Base-by-base conservation (phyloP, 2,888 invertebrate genomes). In the Mystacides longicornis region DNA sequence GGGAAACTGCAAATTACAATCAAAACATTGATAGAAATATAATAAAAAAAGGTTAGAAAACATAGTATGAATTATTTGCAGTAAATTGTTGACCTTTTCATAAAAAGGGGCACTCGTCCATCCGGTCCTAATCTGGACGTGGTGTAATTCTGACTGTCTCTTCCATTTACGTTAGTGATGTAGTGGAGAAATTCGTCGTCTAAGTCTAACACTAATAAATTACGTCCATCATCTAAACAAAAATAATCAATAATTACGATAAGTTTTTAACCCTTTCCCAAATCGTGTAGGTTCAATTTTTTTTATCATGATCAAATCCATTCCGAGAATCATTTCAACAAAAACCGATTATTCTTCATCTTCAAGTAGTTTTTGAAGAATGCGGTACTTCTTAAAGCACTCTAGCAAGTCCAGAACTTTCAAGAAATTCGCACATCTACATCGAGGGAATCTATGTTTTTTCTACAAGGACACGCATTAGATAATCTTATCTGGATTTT, bases 1-100 rank as follows among this genome's bases (percentile, higher is more conserved):
- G 97, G 75, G 71, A 94, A 97, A 68, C 97, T 97, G 37, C 3
- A 37, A 37, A 37, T 14, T 7, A 7, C 27, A 27, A 27, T 7
- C 27, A 27, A 27, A 14, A 37, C 14, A 37, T 37, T 37, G 37
- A n/a, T 5, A 5, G 11, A 27, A 7, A 27, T 27, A 11, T 27
- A 27, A 5, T 27, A 7, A 11, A 27, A 27, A 27, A 27, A 27
- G 11, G 5, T 7, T 11, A 27, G 27, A 7, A 27, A 27, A 27
- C 11, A 5, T n/a, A n/a, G n/a, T n/a, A n/a, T n/a, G n/a, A n/a
- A n/a, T n/a, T n/a, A n/a, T n/a, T n/a, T n/a, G n/a, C n/a, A n/a
- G n/a, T n/a, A n/a, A n/a, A n/a, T n/a, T n/a, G n/a, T n/a, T 27
- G 11, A 37, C 37, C 37, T 37, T 14, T 37, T 37, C 3, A 16